Conservation (phyloP, 2,888 invertebrate species). For the Eupsilia transversa region DNA sequence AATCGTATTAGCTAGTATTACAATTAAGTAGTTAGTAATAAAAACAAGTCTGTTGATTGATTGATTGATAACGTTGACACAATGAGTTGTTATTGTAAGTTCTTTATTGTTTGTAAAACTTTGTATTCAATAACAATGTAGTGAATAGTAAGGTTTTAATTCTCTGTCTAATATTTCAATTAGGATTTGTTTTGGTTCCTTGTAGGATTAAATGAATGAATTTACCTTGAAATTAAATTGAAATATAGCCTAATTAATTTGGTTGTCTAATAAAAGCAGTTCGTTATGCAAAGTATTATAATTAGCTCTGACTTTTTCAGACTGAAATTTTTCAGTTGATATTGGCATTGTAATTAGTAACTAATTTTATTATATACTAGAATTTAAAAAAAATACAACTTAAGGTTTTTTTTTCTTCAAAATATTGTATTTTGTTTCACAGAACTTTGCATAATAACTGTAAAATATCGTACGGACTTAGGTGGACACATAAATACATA, state of each 20-base stretch:
- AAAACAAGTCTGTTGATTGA: slow-evolving; percentile 50
- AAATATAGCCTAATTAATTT: slow-evolving; percentile 15
- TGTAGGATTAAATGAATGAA: background rate
- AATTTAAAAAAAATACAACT: background rate
- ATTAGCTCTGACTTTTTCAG: background rate
- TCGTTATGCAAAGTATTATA: background rate
- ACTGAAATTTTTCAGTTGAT: background rate
- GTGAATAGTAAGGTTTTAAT: background rate
- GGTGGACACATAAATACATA: too few species aligned
- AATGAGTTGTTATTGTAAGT: slow-evolving; percentile 36
- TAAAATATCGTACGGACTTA: background rate
- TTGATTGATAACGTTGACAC: slow-evolving; percentile 55
- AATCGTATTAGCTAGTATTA: slow-evolving; percentile 33
- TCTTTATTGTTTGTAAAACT: slow-evolving; percentile 15
- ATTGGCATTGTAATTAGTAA: background rate
- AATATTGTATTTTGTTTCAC: too few species aligned
- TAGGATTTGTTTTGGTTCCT: background rate
- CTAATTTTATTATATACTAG: background rate
- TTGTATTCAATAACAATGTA: background rate
- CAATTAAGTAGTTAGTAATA: slow-evolving; percentile 30
- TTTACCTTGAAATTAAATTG: slow-evolving; percentile 23
- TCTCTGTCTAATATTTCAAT: background rate
- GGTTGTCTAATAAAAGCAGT: background rate
- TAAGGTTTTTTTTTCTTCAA: too few species aligned
- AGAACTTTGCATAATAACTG: too few species aligned